Base-by-base conservation (phyloP, 2,888 invertebrate genomes). In the Sarcophaga carnaria region DNA sequence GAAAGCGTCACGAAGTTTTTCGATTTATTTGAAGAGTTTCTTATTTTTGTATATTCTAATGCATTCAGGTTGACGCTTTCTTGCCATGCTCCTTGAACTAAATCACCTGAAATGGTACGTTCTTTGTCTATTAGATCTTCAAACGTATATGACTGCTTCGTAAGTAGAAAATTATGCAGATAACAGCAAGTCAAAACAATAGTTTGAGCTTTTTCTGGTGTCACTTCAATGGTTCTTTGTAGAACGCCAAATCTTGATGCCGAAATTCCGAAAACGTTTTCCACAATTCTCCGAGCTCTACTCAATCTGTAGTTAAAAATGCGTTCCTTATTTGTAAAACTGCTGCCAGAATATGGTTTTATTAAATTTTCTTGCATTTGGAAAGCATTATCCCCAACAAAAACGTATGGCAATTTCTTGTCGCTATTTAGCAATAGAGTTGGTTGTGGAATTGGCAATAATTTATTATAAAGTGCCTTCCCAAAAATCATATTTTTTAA, bases 221-320 rank as follows among this genome's bases (percentile, higher is more conserved):
- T 22, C 22, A 22, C 22, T 22, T 22, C 22, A 22, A 20, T 20
- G 20, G 20, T 20, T 20, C 20, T 20, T 20, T 20, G 0, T 20
- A 20, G 20, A 20, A 20, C 20, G 20, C 20, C 20, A 20, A 20
- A 20, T 20, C 20, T 60, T 11, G 76, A 62, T 4, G n/a, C n/a
- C n/a, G 71, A 60, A 60, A 83, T 87, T 10, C 81, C 88, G 25
- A 85, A 87, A 2, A 78, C 82, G 49, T 87, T 85, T 81, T 88
- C 87, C 12, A 83, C 86, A 62, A 81, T 82, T 67, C 78, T 37
- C 2, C 81, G 59, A 0, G 80, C 79, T 45, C 83, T 45, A 27
- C 83, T 82, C 10, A 87, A 25, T 47, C 76, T 59, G 22, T 84
- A 80, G 62, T 86, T 88, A 59, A 78, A 86, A 59, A 80, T 47